A percentile compares a stretch with the other conserved stretches of the same genome.
These are phyloP conservation scores for Chrysomela aeneicollis DNA, from an alignment of 2,888 invertebrate species.

Conservation along the genomic window DNA sequence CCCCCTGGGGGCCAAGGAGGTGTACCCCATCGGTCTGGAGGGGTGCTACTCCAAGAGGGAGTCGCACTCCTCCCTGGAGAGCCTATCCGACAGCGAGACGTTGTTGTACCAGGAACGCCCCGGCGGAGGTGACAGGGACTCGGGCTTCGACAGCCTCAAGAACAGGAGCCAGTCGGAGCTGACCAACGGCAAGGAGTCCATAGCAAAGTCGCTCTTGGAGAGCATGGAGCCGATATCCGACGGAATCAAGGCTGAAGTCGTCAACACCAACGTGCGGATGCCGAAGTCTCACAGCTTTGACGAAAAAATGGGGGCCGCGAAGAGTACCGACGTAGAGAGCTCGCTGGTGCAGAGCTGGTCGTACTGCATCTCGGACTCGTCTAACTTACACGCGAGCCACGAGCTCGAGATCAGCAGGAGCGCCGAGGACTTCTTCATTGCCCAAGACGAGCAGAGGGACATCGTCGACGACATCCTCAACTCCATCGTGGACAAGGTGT, in stretches of 20 bases:
- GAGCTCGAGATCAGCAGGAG: conserved; percentile 68
- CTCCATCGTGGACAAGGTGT: conserved; percentile 66
- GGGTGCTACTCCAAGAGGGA: conserved; percentile 58
- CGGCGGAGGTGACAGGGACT: conserved; percentile 49
- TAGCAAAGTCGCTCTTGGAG: neutral
- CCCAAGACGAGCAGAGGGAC: conserved; percentile 60
- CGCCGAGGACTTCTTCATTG: conserved; percentile 74
- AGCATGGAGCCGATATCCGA: conserved; percentile 45
- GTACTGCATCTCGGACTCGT: conserved; percentile 61
- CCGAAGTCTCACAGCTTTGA: conserved; percentile 60
- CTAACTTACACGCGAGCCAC: conserved; percentile 55
- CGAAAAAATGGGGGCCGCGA: conserved; percentile 55
- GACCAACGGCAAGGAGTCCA: conserved; percentile 8
- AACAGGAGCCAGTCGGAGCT: conserved; percentile 47
- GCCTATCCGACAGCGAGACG: conserved; percentile 54
- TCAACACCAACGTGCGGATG: conserved; percentile 42
- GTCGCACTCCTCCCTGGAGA: conserved; percentile 56
- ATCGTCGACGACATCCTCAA: conserved; percentile 68
- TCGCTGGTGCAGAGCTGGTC: conserved; percentile 68
- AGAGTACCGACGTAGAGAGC: conserved; percentile 60
- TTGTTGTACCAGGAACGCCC: conserved; percentile 52
- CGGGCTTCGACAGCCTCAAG: conserved; percentile 54
- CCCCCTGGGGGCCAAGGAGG: conserved; percentile 59
- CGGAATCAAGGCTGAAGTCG: conserved; percentile 51
- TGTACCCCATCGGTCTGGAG: conserved; percentile 58